A percentile compares a stretch with the other conserved stretches of the same genome.
Conservation (phyloP, 2,113 vertebrate genomes). For the Corvus cornix region DNA sequence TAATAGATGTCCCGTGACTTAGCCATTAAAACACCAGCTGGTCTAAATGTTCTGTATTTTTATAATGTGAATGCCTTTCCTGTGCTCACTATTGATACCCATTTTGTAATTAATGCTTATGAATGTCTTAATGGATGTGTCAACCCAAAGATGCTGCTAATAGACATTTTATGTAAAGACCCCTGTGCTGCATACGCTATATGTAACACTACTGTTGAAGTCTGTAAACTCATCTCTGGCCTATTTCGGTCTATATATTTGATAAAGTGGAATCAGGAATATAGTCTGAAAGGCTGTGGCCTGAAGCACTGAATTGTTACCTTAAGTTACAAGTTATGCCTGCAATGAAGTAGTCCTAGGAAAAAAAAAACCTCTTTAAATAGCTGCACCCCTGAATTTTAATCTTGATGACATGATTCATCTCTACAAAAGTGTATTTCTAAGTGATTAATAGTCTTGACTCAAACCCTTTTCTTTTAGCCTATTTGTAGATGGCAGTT, state of each 20-base stretch:
- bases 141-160: constrained; percentile 77
- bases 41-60: constrained; percentile 53
- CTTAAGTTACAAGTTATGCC: background rate
- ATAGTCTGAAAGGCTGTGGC: background rate
- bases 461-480: background rate
- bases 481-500: constrained; percentile 24
- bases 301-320: constrained; percentile 39
- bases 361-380: background rate
- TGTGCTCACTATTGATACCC: background rate
- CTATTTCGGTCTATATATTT: background rate
- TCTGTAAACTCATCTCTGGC: constrained; percentile 16
- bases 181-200: constrained; percentile 14
- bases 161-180: constrained; percentile 36
- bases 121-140: constrained; percentile 66
- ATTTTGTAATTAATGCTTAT: constrained; percentile 64
- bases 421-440: background rate
- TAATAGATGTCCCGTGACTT: constrained; percentile 66
- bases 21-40: constrained; percentile 6
- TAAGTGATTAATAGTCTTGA: background rate
- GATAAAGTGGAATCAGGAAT: constrained; percentile 29
- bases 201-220: constrained; percentile 30
- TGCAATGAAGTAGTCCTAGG: constrained; percentile 8
- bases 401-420: background rate
- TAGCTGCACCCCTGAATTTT: background rate
- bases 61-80: constrained; percentile 53